Percentiles rank a stretch among this genome's conserved stretches.
phyloP scores from a whole-genome alignment of 2,888 invertebrate genomes.

The Aphidius colemani region DNA sequence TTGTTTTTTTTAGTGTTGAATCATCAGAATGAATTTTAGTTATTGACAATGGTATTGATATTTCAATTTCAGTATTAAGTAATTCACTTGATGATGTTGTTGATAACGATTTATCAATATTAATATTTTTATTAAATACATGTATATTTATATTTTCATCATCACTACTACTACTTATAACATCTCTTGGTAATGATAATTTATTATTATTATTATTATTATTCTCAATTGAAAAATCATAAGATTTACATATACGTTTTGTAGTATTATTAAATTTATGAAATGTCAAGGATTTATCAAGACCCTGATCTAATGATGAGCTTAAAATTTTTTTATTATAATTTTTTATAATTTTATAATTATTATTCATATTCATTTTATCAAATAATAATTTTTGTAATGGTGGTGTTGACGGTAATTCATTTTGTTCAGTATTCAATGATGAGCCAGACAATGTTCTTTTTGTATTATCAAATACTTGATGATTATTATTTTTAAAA shows the following conservation, averaged over 20 bases:
- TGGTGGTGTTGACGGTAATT: slow-evolving; percentile 47
- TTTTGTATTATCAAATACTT: slow-evolving; percentile 50
- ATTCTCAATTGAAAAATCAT: slow-evolving; percentile 55
- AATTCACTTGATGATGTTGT: slow-evolving; percentile 22
- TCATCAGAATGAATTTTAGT: slow-evolving; percentile 42
- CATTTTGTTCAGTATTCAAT: slow-evolving; percentile 53
- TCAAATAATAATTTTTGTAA: slow-evolving; percentile 52
- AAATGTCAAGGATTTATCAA: slow-evolving; percentile 44
- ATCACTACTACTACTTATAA: slow-evolving; percentile 46
- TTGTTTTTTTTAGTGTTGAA: slow-evolving; percentile 46
- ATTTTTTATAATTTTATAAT: slow-evolving; percentile 37
- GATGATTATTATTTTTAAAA: slow-evolving; percentile 54
- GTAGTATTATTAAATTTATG: slow-evolving; percentile 43
- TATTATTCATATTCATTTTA: slow-evolving; percentile 37
- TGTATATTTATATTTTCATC: slow-evolving; percentile 49
- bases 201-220: slow-evolving; percentile 25
- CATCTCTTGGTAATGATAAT: slow-evolving; percentile 45
- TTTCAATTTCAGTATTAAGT: slow-evolving; percentile 52
- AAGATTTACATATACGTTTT: slow-evolving; percentile 57
- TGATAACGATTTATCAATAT: slow-evolving; percentile 27
- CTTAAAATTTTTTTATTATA: slow-evolving; percentile 48
- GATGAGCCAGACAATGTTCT: slow-evolving; percentile 59
- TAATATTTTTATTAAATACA: slow-evolving; percentile 33
- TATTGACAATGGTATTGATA: slow-evolving; percentile 51
- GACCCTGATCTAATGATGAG: slow-evolving; percentile 56